Conservation (phyloP, 1,140 invertebrate genomes). For the Drosophila nasuta region DNA sequence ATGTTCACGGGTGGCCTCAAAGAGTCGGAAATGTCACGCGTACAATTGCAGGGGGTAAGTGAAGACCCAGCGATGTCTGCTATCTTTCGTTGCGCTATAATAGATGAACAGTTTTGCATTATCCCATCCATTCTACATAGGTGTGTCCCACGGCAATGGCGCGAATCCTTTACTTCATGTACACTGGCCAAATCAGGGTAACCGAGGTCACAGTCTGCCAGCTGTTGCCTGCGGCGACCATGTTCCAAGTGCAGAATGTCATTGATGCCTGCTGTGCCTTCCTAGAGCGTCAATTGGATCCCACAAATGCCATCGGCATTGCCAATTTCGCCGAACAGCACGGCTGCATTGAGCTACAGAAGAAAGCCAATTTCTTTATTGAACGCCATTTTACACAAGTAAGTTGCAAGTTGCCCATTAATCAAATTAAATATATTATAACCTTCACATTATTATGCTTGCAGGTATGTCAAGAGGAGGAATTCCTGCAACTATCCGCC, state of each 20-base stretch:
- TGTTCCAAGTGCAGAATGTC: conserved; percentile 96
- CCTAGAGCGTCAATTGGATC: conserved; percentile 94
- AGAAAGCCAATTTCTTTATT: conserved; percentile 95
- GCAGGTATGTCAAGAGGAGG: conserved; percentile 94
- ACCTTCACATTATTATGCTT: background rate
- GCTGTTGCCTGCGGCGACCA: conserved; percentile 94
- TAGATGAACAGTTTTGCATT: conserved; percentile 70
- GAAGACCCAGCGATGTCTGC: conserved; percentile 29
- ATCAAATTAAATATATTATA: background rate
- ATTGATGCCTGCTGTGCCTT: conserved; percentile 96
- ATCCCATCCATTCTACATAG: conserved; percentile 43
- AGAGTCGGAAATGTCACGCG: conserved; percentile 93
- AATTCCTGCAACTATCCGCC: conserved; percentile 93
- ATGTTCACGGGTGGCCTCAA: conserved; percentile 96
- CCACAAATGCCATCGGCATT: conserved; percentile 97
- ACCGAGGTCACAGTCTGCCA: conserved; percentile 96
- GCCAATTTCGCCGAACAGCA: conserved; percentile 96
- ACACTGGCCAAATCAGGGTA: conserved; percentile 94
- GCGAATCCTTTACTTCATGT: conserved; percentile 94
- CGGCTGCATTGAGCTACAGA: conserved; percentile 92
- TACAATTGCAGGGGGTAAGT: conserved; percentile 93
- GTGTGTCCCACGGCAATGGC: conserved; percentile 93
- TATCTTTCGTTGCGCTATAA: conserved; percentile 60
- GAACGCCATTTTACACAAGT: conserved; percentile 94
- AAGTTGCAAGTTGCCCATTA: conserved; percentile 22